phyloP scores from a whole-genome alignment of 2,797 vertebrate species.

The Rhinophrynus dorsalis region DNA sequence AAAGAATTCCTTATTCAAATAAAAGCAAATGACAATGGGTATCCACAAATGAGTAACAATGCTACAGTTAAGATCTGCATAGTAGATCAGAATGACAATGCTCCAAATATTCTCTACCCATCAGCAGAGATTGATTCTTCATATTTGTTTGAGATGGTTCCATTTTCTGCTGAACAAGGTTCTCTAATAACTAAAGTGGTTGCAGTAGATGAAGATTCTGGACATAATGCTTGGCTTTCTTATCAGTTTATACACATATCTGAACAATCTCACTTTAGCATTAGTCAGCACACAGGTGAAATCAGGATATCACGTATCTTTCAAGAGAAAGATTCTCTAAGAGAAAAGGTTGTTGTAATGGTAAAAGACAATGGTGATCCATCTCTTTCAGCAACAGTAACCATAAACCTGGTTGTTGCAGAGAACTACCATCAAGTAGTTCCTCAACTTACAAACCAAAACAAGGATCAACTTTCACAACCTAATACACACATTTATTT shows the following conservation, averaged over 20 bases:
- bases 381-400: slow-evolving; percentile 6
- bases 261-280: slow-evolving; percentile 2
- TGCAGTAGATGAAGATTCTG: slow-evolving; percentile 4
- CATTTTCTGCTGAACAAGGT: neutral
- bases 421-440: slow-evolving; percentile 34
- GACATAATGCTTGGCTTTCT: neutral
- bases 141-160: slow-evolving; percentile 55
- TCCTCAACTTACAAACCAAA: no score
- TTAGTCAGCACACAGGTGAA: slow-evolving; percentile 29
- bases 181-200: neutral
- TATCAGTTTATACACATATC: slow-evolving; percentile 42
- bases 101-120: slow-evolving; percentile 60
- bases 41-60: slow-evolving; percentile 60
- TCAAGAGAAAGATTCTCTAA: slow-evolving; percentile 21
- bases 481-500: no score
- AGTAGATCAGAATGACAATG: slow-evolving; percentile 64
- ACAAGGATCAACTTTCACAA: no score
- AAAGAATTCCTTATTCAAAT: neutral
- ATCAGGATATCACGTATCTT: slow-evolving; percentile 18
- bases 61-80: slow-evolving; percentile 59
- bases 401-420: slow-evolving; percentile 18
- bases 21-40: slow-evolving; percentile 58
- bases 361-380: slow-evolving; percentile 38
- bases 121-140: slow-evolving; percentile 1
- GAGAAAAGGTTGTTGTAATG: slow-evolving; percentile 24